Conservation (phyloP, 2,888 invertebrate species). For the Tetrapedia diversipes region DNA sequence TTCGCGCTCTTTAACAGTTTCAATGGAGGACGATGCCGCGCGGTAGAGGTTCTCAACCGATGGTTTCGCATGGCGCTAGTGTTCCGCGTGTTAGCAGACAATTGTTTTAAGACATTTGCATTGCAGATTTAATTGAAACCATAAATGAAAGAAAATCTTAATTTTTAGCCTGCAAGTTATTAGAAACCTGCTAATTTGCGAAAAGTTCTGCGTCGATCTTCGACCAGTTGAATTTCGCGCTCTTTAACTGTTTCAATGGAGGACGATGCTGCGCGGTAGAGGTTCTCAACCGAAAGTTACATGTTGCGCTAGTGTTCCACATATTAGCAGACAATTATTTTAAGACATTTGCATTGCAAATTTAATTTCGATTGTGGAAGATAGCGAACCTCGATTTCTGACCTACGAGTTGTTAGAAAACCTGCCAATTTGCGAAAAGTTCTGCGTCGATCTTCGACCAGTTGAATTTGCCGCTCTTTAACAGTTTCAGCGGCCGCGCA, state of each 20-base stretch:
- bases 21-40: too few relatives aligned
- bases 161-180: constrained; percentile 36
- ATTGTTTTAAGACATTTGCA: too few relatives aligned
- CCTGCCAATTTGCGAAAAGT: constrained; percentile 28
- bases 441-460: constrained; percentile 2
- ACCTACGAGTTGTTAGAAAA: constrained; percentile 38
- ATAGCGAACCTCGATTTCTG: constrained; percentile 33
- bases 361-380: constrained; percentile 40
- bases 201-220: constrained; percentile 20
- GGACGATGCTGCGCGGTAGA: too few relatives aligned
- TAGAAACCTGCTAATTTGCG: constrained; percentile 26
- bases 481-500: too few relatives aligned
- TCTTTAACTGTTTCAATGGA: too few relatives aligned
- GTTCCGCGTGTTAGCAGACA: too few relatives aligned
- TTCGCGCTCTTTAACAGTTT: neutral
- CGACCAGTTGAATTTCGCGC: neutral
- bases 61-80: too few relatives aligned
- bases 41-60: too few relatives aligned
- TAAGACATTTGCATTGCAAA: constrained; percentile 68
- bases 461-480: neutral
- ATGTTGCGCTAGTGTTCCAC: too few relatives aligned
- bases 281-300: too few relatives aligned
- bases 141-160: constrained; percentile 37
- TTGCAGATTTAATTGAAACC: constrained; percentile 57
- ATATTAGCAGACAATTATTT: too few relatives aligned